A percentile compares a stretch with the other conserved stretches of the same genome.
phyloP scores from a whole-genome alignment of 1,140 invertebrate species.

The Pseudomyrmex sp. region DNA sequence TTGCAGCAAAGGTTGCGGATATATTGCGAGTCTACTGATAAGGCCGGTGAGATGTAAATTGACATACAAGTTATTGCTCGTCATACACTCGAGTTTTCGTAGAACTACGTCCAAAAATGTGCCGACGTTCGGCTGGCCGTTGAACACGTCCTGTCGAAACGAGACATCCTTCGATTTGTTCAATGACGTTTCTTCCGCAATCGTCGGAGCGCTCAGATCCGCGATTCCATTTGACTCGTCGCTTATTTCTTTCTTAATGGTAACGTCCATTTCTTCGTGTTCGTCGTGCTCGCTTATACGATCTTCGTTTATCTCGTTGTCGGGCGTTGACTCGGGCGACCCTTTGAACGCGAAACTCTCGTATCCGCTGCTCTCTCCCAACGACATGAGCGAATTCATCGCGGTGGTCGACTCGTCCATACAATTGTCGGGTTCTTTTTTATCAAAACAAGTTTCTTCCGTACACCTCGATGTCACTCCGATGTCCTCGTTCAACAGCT shows the following conservation, averaged over 20 bases:
- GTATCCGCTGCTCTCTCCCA: constrained; percentile 93
- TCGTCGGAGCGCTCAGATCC: constrained; percentile 24
- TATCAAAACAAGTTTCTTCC: constrained; percentile 60
- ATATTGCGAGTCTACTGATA: constrained; percentile 93
- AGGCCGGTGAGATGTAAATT: constrained; percentile 96
- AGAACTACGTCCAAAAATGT: constrained; percentile 93
- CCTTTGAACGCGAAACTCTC: constrained; percentile 91
- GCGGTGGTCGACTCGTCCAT: constrained; percentile 75
- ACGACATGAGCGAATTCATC: constrained; percentile 87
- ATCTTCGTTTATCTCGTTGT: constrained; percentile 77
- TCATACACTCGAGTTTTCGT: constrained; percentile 93
- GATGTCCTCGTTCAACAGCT: constrained; percentile 79
- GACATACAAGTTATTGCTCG: constrained; percentile 93
- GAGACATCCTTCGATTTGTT: constrained; percentile 67
- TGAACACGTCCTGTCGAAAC: constrained; percentile 74
- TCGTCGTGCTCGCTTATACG: constrained; percentile 82
- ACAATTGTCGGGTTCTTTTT: constrained; percentile 71
- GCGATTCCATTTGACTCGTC: constrained; percentile 15
- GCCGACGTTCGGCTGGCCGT: constrained; percentile 81
- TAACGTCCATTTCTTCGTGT: constrained; percentile 83
- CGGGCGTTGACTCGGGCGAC: constrained; percentile 80
- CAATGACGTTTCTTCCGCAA: constrained; percentile 49
- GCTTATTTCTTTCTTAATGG: constrained; percentile 59
- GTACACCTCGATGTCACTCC: constrained; percentile 26
- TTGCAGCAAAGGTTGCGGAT: constrained; percentile 94